Conservation (phyloP, 2,797 vertebrate genomes). For the Spondyliosoma cantharus region DNA sequence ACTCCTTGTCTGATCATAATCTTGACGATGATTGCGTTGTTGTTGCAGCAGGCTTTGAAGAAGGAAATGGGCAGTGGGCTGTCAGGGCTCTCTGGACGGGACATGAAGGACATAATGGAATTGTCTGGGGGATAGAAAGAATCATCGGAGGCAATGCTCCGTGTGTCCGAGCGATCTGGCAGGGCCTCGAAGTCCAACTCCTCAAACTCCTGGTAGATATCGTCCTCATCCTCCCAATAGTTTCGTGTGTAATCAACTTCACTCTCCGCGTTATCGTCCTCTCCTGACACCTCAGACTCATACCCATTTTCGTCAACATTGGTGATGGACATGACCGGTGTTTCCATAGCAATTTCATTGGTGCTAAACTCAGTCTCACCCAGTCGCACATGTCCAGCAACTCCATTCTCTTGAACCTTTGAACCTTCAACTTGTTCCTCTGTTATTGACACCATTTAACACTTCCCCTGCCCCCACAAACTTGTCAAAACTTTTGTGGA, state of each 20-base stretch:
- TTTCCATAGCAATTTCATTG: conserved; percentile 14
- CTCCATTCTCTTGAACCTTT: conserved; percentile 78
- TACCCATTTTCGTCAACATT: conserved; percentile 44
- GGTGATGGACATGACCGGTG: conserved; percentile 60
- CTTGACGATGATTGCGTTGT: conserved; percentile 90
- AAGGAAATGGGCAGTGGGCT: conserved; percentile 87
- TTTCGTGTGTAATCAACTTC: conserved; percentile 67
- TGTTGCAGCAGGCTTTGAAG: conserved; percentile 92
- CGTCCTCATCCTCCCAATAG: conserved; percentile 84
- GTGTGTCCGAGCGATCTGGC: conserved; percentile 82
- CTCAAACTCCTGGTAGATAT: conserved; percentile 86
- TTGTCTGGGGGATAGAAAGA: conserved; percentile 90
- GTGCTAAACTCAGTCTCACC: background rate
- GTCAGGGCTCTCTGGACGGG: conserved; percentile 56
- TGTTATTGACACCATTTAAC: conserved; percentile 85
- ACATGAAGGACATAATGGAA: conserved; percentile 19
- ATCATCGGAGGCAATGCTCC: conserved; percentile 90
- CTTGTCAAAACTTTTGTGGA: conserved; percentile 14
- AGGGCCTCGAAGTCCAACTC: conserved; percentile 89
- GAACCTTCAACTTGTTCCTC: conserved; percentile 70
- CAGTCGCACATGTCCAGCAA: conserved; percentile 30
- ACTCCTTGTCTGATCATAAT: conserved; percentile 91
- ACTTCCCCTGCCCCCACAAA: conserved; percentile 20
- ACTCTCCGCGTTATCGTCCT: conserved; percentile 14
- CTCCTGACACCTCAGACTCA: conserved; percentile 28